Evolutionary conservation across 2,113 vertebrate genomes (phyloP), one percentile per base, ranked within the genome.

Genomic region (Hiodon tergisus): DNA sequence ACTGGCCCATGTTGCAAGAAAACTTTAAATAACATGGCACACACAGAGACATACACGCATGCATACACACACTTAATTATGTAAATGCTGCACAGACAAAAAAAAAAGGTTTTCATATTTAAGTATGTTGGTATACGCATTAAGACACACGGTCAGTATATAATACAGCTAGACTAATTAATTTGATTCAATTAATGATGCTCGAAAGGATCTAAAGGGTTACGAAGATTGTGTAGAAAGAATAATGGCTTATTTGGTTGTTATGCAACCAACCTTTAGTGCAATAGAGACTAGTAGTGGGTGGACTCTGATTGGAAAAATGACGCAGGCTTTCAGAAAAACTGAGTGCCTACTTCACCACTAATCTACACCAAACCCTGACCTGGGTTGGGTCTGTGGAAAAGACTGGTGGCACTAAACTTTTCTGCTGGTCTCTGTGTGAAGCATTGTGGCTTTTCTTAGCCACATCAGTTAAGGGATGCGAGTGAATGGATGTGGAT

Each of bases 1-100:
- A 75, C 76, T 72, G 69, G 72, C 76, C 81, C 72, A 76, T 81
- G 74, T 78, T 58, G 31, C 71, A 67, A 67, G 69, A 78, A n/a
- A 31, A 72, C 70, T 54, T 78, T 69, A 63, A 72, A 67, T 3
- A 3, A 50, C 47, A 68, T 46, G 4, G 13, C 66, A 48, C 10
- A 47, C 65, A 47, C 6, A 8, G 0, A 16, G 14, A 48, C 16
- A 71, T n/a, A 46, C 8, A n/a, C 17, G 4, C 9, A 65, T 5
- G 4, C 5, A 17, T 14, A 46, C 16, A 11, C 3, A 54, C 31
- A 48, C 52, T n/a, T 14, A 52, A 67, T 53, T 8, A 10, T 13
- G 50, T 13, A 72, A 14, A 62, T 46, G 52, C 54, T 59, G 65
- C 16, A 59, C 13, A 17, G 55, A 71, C 70, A 55, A 4, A 10